These are phyloP conservation scores for Catagonus wagneri DNA, from an alignment of 2,113 vertebrate species.

Conservation along the genomic window DNA sequence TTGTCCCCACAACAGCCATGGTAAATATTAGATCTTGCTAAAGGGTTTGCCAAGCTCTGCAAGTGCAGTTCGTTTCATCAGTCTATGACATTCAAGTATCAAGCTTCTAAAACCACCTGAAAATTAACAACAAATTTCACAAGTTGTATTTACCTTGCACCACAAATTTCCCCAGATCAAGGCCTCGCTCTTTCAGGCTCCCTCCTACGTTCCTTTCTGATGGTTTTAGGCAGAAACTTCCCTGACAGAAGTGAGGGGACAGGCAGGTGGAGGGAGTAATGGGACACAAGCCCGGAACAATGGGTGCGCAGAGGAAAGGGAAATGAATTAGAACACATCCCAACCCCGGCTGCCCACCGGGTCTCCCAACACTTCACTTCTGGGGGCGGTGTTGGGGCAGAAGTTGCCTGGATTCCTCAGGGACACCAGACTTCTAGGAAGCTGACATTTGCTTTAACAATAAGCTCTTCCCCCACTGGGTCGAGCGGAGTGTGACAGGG, in stretches of 20 bases:
- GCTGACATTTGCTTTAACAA: neutral
- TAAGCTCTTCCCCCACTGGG: neutral
- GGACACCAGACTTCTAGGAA: neutral
- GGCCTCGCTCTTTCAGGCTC: neutral
- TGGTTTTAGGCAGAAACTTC: neutral
- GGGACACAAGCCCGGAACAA: neutral
- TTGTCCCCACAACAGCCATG: neutral
- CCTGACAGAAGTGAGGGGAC: too few relatives aligned
- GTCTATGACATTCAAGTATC: neutral
- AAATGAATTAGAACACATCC: neutral
- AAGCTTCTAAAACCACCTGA: slow-evolving; percentile 5
- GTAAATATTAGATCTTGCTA: neutral
- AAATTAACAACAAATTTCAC: neutral
- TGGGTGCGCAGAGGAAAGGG: neutral
- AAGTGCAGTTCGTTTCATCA: neutral
- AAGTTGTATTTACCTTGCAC: neutral
- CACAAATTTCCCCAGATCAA: neutral
- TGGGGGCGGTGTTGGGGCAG: neutral
- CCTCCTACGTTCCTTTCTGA: neutral
- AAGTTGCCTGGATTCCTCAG: neutral
- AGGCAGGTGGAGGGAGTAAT: neutral
- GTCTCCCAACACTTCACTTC: neutral
- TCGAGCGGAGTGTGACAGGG: neutral
- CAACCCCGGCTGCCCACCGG: neutral
- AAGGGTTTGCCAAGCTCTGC: neutral